Conservation (phyloP, 2,113 vertebrate genomes). For the Cyanoliseus patagonus region DNA sequence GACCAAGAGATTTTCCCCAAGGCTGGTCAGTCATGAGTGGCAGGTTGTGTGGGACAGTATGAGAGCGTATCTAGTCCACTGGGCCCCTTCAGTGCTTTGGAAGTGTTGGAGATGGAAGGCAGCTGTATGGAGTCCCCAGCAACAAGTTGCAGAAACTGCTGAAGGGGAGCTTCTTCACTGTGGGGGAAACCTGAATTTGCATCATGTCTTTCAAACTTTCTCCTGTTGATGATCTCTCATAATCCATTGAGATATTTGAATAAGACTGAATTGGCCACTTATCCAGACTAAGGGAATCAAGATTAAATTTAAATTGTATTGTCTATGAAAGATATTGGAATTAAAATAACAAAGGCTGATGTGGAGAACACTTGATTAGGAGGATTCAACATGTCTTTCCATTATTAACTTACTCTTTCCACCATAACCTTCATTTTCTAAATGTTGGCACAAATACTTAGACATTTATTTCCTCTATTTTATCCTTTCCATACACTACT, state of each 20-base stretch:
- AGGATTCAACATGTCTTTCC: not conserved
- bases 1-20: too few relatives aligned
- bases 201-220: not conserved
- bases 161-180: not conserved
- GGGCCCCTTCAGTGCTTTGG: not conserved
- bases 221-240: not conserved
- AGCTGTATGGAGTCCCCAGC: not conserved
- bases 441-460: not conserved
- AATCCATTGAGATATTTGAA: not conserved
- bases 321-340: not conserved
- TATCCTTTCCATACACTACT: not conserved
- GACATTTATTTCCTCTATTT: not conserved
- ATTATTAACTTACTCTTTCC: not conserved
- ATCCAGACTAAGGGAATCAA: not conserved
- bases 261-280: not conserved
- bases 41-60: too few relatives aligned
- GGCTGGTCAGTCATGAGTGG: too few relatives aligned
- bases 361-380: not conserved
- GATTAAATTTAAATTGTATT: not conserved
- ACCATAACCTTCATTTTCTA: not conserved
- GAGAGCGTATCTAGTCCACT: too few relatives aligned
- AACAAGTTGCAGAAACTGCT: too few relatives aligned
- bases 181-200: not conserved
- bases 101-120: too few relatives aligned
- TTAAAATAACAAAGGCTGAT: not conserved